Conservation (phyloP, 2,888 invertebrate genomes). For the Ormyrus labotus region DNA sequence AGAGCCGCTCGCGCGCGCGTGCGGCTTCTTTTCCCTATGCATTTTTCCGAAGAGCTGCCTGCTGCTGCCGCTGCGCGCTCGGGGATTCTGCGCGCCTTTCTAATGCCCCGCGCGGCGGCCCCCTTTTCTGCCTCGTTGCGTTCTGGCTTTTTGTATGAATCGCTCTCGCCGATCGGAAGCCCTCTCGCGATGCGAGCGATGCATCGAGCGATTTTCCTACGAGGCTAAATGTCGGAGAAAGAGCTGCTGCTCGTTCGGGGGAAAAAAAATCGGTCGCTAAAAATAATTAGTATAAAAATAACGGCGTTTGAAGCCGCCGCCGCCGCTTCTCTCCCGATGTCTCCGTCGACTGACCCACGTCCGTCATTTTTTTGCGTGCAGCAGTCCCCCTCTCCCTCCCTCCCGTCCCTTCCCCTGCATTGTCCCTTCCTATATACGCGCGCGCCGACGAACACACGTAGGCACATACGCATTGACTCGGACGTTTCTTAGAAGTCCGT, state of each 20-base stretch:
- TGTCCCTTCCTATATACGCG: background rate
- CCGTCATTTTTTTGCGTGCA: constrained; percentile 42
- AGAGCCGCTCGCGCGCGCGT: constrained; percentile 7
- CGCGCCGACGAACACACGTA: constrained; percentile 24
- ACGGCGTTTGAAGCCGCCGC: constrained; percentile 25
- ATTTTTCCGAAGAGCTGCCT: background rate
- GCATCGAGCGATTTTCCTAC: no score
- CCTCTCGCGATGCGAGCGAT: no score
- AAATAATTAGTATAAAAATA: constrained; percentile 9
- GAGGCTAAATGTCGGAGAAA: background rate
- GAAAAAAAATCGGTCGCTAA: background rate
- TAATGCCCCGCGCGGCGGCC: background rate
- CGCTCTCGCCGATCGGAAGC: no score
- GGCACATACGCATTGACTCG: constrained; percentile 21
- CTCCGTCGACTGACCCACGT: constrained; percentile 50
- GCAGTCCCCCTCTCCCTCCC: background rate
- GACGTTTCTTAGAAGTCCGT: constrained; percentile 48
- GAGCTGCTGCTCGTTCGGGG: background rate
- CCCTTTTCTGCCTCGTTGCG: no score
- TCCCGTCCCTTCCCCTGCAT: constrained; percentile 1
- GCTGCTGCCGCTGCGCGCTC: background rate
- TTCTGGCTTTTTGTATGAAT: no score
- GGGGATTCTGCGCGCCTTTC: background rate
- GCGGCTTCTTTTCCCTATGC: background rate
- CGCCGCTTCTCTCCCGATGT: constrained; percentile 29